Base-by-base conservation (phyloP, 2,888 invertebrate species). In the Ectropis crepuscularia region DNA sequence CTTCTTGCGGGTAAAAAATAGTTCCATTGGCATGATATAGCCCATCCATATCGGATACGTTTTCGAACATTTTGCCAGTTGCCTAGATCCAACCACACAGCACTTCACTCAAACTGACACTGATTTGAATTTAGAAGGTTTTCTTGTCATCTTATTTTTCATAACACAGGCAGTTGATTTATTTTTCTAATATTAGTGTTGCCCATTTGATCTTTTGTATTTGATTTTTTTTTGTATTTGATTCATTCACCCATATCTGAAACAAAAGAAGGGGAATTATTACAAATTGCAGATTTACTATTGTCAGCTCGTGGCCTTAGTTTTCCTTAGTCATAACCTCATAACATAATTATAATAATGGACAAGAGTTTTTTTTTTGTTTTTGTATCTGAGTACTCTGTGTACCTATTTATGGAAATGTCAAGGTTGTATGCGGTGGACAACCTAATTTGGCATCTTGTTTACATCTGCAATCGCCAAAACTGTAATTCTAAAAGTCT, bases 1-100 rank as follows among this genome's bases (percentile, higher is more conserved):
- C 96, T 70, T 94, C 94, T 72, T 95, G 93, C 16, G 97, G 96
- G 83, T 96, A 97, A 69, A 89, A 81, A 28, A 57, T 62, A 63
- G 88, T 81, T 64, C 83, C 74, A 77, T 91, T 82, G 70, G 76
- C 58, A 75, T 65, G n/a, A 49, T 46, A 67, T 4, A 28, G 16
- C 16, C 16, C 16, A 28, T 86, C 87, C 86, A 88, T 87, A 51
- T 75, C 81, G 54, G 75, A 72, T 74, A 73, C 69, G 72, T 76
- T 80, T 58, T 77, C 76, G 63, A 70, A 73, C 63, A 65, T 69
- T 67, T 65, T 57, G 37, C 51, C 54, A 61, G 73, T 76, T 69
- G 74, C 75, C 57, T 45, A 28, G 16, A 28, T 28, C 16, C 47
- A 70, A 71, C 28, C 16, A 70, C 74, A 73, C 72, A 74, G 74